Conservation (phyloP, 2,797 vertebrate species). For the Miichthys miiuy region DNA sequence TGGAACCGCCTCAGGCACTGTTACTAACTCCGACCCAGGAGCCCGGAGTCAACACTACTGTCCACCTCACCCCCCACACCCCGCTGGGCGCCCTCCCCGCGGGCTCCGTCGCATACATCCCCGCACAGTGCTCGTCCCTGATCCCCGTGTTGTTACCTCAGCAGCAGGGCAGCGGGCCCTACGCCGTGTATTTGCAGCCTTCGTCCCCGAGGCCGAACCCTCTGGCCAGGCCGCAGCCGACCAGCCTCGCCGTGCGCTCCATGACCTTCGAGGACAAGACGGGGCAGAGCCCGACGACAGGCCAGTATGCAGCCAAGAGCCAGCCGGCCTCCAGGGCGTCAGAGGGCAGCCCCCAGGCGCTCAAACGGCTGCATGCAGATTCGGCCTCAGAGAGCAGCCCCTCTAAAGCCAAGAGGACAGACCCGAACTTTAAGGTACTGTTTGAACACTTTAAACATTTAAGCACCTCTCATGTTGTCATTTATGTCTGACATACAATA, state of each 20-base stretch:
- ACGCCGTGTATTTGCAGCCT: conserved; percentile 89
- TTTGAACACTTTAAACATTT: not conserved
- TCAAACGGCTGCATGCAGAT: conserved; percentile 83
- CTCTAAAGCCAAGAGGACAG: conserved; percentile 72
- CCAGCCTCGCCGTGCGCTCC: conserved; percentile 87
- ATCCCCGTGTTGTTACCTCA: conserved; percentile 90
- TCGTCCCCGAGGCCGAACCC: conserved; percentile 82
- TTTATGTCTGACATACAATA: not conserved
- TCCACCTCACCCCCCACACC: conserved; percentile 54
- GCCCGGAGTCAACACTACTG: conserved; percentile 43
- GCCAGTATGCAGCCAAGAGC: not conserved
- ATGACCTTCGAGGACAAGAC: conserved; percentile 85
- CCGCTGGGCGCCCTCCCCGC: conserved; percentile 70
- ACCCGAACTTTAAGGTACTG: conserved; percentile 74
- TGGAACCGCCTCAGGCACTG: conserved; percentile 44
- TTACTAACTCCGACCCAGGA: conserved; percentile 63
- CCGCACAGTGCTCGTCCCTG: conserved; percentile 83
- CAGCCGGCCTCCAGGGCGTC: conserved; percentile 2
- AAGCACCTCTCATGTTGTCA: no score
- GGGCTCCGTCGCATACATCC: conserved; percentile 67
- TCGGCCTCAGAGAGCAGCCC: conserved; percentile 71
- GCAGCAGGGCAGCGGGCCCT: conserved; percentile 81
- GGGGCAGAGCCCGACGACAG: conserved; percentile 53
- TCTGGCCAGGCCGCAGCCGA: conserved; percentile 82
- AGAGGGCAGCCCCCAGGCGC: conserved; percentile 61